A percentile compares a stretch with the other conserved stretches of the same genome.
These are phyloP conservation scores for Lysandra bellargus DNA, from an alignment of 2,888 invertebrate species.

Conservation along the genomic window DNA sequence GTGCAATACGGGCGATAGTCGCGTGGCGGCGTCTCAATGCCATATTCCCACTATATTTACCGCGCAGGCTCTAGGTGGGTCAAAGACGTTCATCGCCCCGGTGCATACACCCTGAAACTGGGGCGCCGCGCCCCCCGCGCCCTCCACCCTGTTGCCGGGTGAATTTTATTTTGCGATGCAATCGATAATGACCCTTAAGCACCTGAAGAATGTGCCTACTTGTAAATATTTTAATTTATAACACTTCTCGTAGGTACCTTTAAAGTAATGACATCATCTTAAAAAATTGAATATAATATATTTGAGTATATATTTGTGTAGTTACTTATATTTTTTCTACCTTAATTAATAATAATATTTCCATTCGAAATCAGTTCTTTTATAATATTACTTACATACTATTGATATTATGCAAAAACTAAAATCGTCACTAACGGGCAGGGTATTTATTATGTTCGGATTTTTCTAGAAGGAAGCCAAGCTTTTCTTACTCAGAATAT, in stretches of 20 bases:
- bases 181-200: conserved; percentile 30
- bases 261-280: not conserved
- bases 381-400: too few relatives aligned
- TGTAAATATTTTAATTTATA: not conserved
- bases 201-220: not conserved
- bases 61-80: conserved; percentile 69
- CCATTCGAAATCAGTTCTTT: too few relatives aligned
- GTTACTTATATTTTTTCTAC: too few relatives aligned
- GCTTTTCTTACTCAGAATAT: too few relatives aligned
- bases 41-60: conserved; percentile 70
- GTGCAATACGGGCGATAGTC: conserved; percentile 23
- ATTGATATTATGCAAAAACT: too few relatives aligned
- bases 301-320: too few relatives aligned
- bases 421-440: too few relatives aligned
- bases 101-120: conserved; percentile 66
- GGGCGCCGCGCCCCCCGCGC: conserved; percentile 55
- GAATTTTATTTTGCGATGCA: conserved; percentile 35
- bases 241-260: not conserved
- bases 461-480: too few relatives aligned
- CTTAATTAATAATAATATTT: too few relatives aligned
- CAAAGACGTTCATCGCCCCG: conserved; percentile 72
- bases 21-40: conserved; percentile 59
- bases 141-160: conserved; percentile 43
- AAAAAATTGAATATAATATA: not conserved
- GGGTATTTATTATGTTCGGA: too few relatives aligned